Evolutionary conservation across 92 coral and sea anemone species (phyloP).

Genomic region (Scolanthus callimorphus): DNA sequence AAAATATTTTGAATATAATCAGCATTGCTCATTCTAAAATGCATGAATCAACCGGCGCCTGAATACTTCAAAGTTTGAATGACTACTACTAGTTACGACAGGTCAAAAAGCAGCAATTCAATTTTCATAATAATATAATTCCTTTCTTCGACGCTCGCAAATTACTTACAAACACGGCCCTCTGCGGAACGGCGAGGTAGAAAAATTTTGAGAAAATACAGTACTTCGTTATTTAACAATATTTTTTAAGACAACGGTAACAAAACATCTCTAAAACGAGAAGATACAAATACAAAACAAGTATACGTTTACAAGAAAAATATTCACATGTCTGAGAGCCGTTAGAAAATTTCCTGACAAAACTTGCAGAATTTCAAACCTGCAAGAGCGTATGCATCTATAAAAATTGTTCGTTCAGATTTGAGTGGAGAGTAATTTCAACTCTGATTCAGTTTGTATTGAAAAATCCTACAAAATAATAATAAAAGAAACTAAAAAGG

Average conservation of each 20-base stretch:
- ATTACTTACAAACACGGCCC: constrained; percentile 47
- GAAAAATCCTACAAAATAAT: constrained; percentile 40
- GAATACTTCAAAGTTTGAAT: not conserved
- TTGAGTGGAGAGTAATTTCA: not conserved
- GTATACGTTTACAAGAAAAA: constrained; percentile 56
- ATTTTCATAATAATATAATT: constrained; percentile 62
- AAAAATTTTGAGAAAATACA: constrained; percentile 82
- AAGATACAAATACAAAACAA: constrained; percentile 70
- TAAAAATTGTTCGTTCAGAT: not conserved
- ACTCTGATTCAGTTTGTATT: constrained; percentile 13
- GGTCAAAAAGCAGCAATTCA: constrained; percentile 12
- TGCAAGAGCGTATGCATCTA: constrained; percentile 3
- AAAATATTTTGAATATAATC: too few species aligned
- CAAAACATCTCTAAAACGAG: constrained; percentile 85
- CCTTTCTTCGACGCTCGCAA: constrained; percentile 50
- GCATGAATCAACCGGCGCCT: too few species aligned
- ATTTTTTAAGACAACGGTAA: constrained; percentile 69
- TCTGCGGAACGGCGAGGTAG: constrained; percentile 25
- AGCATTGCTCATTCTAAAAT: too few species aligned
- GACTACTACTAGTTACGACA: not conserved
- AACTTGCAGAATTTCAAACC: constrained; percentile 14
- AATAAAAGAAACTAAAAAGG: not conserved
- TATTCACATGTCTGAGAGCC: constrained; percentile 70
- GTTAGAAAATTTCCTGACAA: constrained; percentile 45
- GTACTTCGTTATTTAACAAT: constrained; percentile 46